phyloP scores from a whole-genome alignment of 2,797 vertebrate species.

The Mus minutoides region DNA sequence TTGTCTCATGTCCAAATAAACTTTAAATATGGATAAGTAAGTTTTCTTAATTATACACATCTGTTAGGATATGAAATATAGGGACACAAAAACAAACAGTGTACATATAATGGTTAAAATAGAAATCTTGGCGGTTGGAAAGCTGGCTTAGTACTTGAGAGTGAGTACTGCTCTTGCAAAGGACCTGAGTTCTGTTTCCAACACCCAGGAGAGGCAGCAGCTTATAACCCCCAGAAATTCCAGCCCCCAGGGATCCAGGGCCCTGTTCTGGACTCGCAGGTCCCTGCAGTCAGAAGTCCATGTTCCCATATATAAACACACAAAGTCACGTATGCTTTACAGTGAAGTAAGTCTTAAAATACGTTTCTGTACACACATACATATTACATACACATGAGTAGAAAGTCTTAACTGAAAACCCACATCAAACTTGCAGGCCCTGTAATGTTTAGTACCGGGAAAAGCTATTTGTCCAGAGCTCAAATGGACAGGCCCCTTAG shows the following conservation, averaged over 20 bases:
- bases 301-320: neutral
- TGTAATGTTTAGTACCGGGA: neutral
- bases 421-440: neutral
- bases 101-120: neutral
- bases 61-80: constrained; percentile 36
- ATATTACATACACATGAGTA: neutral
- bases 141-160: neutral
- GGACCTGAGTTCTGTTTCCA: neutral
- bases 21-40: constrained; percentile 37
- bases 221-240: neutral
- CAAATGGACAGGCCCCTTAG: neutral
- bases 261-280: neutral
- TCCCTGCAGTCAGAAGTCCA: neutral
- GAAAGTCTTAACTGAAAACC: constrained; percentile 47
- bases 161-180: neutral
- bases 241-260: neutral
- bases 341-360: neutral
- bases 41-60: neutral
- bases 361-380: neutral
- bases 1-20: constrained; percentile 17
- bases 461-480: neutral
- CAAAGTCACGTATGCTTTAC: neutral
- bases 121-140: neutral
- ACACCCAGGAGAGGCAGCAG: neutral
- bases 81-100: neutral